Evolutionary conservation across 2,888 invertebrate genomes (phyloP).

Genomic region (Pharmacophagus antenor): DNA sequence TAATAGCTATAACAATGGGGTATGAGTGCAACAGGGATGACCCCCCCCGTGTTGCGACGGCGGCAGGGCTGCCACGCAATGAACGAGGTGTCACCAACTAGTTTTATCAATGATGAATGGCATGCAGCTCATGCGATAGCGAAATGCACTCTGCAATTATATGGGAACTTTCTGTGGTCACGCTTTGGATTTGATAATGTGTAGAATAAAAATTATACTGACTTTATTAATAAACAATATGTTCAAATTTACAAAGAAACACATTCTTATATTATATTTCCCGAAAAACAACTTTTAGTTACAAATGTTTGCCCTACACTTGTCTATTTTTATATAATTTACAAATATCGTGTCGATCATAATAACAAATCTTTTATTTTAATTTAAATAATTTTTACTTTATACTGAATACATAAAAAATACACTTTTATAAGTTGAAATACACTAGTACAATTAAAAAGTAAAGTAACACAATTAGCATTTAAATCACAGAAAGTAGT

Average conservation of each 20-base stretch:
- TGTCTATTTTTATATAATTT: not conserved
- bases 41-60: conserved; percentile 28
- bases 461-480: conserved; percentile 26
- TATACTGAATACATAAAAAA: not conserved
- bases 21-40: conserved; percentile 30
- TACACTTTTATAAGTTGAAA: not conserved
- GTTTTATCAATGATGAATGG: conserved; percentile 69
- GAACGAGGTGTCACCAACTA: conserved; percentile 60
- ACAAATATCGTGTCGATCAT: too few species aligned
- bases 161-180: conserved; percentile 29
- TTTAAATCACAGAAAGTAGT: conserved; percentile 32
- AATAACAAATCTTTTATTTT: too few species aligned
- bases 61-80: conserved; percentile 39
- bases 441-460: not conserved
- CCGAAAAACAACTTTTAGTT: not conserved
- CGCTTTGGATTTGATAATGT: conserved; percentile 14
- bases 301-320: not conserved
- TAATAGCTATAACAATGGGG: conserved; percentile 27
- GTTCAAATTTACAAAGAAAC: not conserved
- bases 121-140: conserved; percentile 23
- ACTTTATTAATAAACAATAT: not conserved
- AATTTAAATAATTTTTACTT: not conserved
- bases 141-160: conserved; percentile 24
- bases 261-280: not conserved
- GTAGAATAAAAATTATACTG: not conserved